Evolutionary conservation across 1,140 invertebrate genomes (phyloP).

Genomic region (Danaus plexippus): DNA sequence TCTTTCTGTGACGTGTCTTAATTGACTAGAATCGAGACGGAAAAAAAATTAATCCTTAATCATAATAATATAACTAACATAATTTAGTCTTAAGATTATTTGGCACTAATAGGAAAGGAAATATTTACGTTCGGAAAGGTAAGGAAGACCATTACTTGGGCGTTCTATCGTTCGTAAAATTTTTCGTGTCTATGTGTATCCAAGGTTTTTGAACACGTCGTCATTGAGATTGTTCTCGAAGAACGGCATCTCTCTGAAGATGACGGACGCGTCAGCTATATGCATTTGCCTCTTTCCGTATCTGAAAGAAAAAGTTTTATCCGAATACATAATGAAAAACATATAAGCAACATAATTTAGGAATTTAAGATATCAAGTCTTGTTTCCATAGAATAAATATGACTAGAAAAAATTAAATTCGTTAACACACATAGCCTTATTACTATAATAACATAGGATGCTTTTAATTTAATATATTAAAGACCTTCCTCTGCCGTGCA

Average conservation of each 20-base stretch:
- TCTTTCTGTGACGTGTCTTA: constrained; percentile 24
- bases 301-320: constrained; percentile 33
- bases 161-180: constrained; percentile 9
- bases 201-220: constrained; percentile 50
- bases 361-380: too few relatives aligned
- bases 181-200: constrained; percentile 42
- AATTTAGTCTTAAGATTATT: background rate
- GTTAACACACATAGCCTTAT: too few relatives aligned
- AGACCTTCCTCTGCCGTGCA: constrained; percentile 57
- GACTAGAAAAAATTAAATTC: too few relatives aligned
- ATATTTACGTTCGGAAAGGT: too few relatives aligned
- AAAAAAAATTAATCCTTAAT: constrained; percentile 1
- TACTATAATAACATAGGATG: too few relatives aligned
- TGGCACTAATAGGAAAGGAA: too few relatives aligned
- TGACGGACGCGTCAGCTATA: constrained; percentile 59
- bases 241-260: constrained; percentile 54
- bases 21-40: constrained; percentile 35
- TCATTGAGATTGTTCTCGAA: constrained; percentile 47
- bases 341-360: too few relatives aligned
- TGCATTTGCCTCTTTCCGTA: constrained; percentile 64
- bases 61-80: constrained; percentile 2
- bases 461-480: background rate
- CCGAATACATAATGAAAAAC: background rate
- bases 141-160: constrained; percentile 6
- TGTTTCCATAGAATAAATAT: too few relatives aligned